Base-by-base conservation (phyloP, 2,888 invertebrate genomes). In the Plemyria rubiginata region DNA sequence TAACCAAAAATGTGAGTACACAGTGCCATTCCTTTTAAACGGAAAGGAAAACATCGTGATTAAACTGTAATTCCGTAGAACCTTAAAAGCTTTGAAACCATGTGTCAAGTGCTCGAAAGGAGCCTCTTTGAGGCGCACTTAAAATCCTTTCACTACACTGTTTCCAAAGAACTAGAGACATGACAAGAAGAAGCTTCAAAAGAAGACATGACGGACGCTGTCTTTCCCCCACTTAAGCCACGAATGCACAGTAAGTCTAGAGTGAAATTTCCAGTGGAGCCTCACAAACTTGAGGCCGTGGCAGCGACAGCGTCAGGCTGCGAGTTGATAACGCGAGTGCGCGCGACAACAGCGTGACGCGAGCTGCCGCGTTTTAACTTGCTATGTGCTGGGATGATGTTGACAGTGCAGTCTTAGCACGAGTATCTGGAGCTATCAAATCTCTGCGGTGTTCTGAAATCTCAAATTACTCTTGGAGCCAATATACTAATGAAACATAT, bases 211-310 rank as follows among this genome's bases (percentile, higher is more conserved):
- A 45, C 0, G 16, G n/a, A 45, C 50, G 50, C 63, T 48, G 22
- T 57, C 16, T 0, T 13, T 54, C 54, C 55, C 49, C 36, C 41
- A 55, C 78, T 84, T 78, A 73, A 32, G 59, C 80, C 80, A 29
- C 60, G 41, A 62, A 59, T 48, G 54, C 45, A 73, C 73, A 79
- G 77, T 85, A 89, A 88, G 88, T 89, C 88, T 86, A 76, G 86
- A 87, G 88, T 87, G 90, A 90, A 90, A 90, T 90, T 90, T 90
- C 86, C 84, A 88, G 75, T 81, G 82, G 80, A 86, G 86, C 81
- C 81, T 87, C 88, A 90, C 85, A 90, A 92, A 92, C 92, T 92
- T 88, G 85, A 87, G 80, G 88, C 88, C 87, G 84, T 88, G 90
- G 86, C 81, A 82, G 83, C 79, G 91, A 90, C 91, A 87, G 90